Conservation (phyloP, 2,113 vertebrate species). For the Gorsachius goisagi region DNA sequence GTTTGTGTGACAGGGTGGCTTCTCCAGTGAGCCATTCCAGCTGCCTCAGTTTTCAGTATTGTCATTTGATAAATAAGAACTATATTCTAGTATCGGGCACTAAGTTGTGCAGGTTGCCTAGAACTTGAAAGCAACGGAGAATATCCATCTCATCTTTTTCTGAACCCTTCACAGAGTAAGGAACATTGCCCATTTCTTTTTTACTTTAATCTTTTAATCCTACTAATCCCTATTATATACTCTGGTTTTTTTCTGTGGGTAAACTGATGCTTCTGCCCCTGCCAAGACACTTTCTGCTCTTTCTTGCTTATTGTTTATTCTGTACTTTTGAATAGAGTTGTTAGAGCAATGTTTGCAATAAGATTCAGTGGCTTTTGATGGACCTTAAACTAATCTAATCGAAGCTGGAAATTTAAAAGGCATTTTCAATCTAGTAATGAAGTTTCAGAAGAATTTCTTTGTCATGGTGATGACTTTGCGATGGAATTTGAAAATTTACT, state of each 20-base stretch:
- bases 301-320: neutral
- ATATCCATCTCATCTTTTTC: neutral
- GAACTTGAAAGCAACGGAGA: neutral
- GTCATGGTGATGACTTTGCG: neutral
- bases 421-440: neutral
- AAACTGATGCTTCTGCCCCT: neutral
- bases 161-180: neutral
- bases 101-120: neutral
- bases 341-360: neutral
- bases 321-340: neutral
- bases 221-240: slow-evolving; percentile 4
- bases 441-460: neutral
- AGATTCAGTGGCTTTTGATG: neutral
- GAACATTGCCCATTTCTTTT: neutral
- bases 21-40: neutral
- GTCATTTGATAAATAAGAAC: neutral
- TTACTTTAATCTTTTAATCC: slow-evolving; percentile 29
- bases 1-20: neutral
- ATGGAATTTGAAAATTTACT: neutral
- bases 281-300: neutral
- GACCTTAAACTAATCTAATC: neutral
- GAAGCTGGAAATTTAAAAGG: neutral
- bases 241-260: neutral
- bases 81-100: neutral
- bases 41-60: neutral